Evolutionary conservation across 1,140 invertebrate species (phyloP), one percentile per base, ranked within the genome.

Genomic region (Calephelis nemesis): DNA sequence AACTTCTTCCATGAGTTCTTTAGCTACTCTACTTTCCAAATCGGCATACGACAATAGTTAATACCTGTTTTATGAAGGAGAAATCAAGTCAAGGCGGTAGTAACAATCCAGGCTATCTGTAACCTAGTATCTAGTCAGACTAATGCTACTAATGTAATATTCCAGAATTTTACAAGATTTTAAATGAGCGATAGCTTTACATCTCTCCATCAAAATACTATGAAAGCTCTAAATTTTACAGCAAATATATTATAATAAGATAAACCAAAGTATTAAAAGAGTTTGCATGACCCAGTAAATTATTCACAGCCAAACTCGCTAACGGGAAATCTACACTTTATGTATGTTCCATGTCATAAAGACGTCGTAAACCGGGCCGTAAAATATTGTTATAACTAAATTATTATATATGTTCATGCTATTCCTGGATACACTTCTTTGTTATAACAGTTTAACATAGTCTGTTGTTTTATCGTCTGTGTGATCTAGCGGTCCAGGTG

Each of bases 301-400:
- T 85, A 88, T 87, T 87, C 79, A 83, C 63, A 72, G 70, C 67
- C 62, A 67, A 81, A 81, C 78, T 78, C 76, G 81, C 82, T 82
- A 78, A 76, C 74, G 76, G 66, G 70, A 85, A 89, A 89, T 89
- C 87, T 82, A 80, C 71, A 78, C 81, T 89, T 89, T 85, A 86
- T 78, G 82, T 69, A 68, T 81, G 79, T 83, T 82, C 85, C 84
- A 87, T 81, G 78, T 81, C 85, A 81, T 89, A 87, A 89, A 87
- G 67, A 66, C 47, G 76, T 68, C 76, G 71, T 85, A 83, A 89
- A 85, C 63, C 62, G 62, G 52, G 68, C 74, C 84, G 76, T 87
- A 85, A 87, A 87, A 74, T 78, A 81, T 70, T 70, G 72, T 78
- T 75, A 83, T 78, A 80, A 82, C 82, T 70, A 79, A 79, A 83